These are phyloP conservation scores for Pagrus major DNA, from an alignment of 2,113 vertebrate genomes.

Conservation along the genomic window DNA sequence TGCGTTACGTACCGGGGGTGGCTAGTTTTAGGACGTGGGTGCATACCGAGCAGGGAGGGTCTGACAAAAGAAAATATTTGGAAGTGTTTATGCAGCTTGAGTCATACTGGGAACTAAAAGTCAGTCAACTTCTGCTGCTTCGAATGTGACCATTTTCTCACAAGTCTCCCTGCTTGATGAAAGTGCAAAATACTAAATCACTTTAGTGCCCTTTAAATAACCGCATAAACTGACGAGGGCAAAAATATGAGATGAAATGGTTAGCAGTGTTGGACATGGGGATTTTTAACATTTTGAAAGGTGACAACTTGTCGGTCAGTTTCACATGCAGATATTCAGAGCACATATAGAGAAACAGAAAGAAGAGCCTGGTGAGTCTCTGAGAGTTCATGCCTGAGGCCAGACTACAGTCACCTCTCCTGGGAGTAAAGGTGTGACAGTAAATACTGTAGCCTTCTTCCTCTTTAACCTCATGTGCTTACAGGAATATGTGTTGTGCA, in stretches of 20 bases:
- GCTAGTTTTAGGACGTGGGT: background rate
- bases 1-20: too few species aligned
- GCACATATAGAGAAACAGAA: background rate
- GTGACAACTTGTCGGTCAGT: background rate
- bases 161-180: background rate
- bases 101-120: background rate
- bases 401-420: background rate
- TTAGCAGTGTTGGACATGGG: background rate
- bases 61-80: background rate
- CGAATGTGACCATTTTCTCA: background rate
- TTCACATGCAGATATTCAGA: background rate
- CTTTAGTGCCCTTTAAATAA: background rate
- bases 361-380: background rate
- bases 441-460: conserved; percentile 30
- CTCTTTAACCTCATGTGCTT: conserved; percentile 21
- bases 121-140: background rate
- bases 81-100: background rate
- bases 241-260: background rate
- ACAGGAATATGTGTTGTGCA: conserved; percentile 33
- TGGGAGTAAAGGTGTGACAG: conserved; percentile 34
- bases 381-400: background rate
- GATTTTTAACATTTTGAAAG: background rate
- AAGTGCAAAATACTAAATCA: background rate
- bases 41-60: background rate
- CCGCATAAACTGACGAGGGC: background rate